Evolutionary conservation across 2,797 vertebrate genomes (phyloP).

Genomic region (Danio tinwini): DNA sequence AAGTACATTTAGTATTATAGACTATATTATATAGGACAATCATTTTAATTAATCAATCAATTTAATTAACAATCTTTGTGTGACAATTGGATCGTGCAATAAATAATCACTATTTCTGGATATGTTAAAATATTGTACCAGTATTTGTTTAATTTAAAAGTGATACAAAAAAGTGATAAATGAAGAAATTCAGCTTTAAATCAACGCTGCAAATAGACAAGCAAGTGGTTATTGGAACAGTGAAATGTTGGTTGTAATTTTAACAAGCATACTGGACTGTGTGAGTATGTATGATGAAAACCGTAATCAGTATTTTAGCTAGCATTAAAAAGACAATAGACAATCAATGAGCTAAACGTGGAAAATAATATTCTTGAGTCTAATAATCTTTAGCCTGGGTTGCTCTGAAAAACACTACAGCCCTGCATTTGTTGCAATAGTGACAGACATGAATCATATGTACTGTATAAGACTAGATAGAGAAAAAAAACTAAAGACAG

Average conservation of each 20-base stretch:
- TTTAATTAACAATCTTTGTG: too few species aligned
- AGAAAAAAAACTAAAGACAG: background rate
- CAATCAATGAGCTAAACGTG: slow-evolving; percentile 13
- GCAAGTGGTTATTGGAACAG: background rate
- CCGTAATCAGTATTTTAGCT: background rate
- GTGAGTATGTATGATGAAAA: slow-evolving; percentile 14
- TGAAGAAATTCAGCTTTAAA: too few species aligned
- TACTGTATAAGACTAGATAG: background rate
- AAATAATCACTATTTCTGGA: too few species aligned
- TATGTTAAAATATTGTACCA: too few species aligned
- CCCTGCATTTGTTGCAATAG: background rate
- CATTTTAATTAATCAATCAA: too few species aligned
- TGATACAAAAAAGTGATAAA: too few species aligned
- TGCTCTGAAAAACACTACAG: slow-evolving; percentile 16
- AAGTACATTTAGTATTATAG: too few species aligned
- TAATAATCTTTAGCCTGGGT: background rate
- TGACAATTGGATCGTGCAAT: too few species aligned
- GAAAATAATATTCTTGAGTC: slow-evolving; percentile 3
- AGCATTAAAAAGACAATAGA: background rate
- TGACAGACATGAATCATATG: slow-evolving; percentile 11
- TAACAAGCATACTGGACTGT: background rate
- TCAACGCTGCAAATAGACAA: slow-evolving; percentile 5
- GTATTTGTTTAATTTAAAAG: too few species aligned
- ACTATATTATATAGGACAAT: too few species aligned
- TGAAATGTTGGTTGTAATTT: slow-evolving; percentile 18